A percentile compares a stretch with the other conserved stretches of the same genome.
These are phyloP conservation scores for Lasiurus cinereus DNA, from an alignment of 2,113 vertebrate species.

Conservation along the genomic window DNA sequence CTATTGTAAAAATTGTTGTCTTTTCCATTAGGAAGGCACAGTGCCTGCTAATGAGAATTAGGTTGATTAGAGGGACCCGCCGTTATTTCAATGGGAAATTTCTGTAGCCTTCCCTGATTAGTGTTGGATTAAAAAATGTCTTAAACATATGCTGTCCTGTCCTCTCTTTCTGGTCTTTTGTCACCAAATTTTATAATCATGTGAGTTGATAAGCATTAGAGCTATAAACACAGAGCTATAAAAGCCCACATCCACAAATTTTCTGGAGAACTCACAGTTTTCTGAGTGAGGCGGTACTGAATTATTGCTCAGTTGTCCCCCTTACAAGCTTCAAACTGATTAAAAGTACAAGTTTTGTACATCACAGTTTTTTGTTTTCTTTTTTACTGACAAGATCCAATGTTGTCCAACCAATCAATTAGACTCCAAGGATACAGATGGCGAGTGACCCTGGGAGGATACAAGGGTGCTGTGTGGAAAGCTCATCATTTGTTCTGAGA, in stretches of 20 bases:
- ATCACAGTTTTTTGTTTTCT: not conserved
- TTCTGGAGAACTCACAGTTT: not conserved
- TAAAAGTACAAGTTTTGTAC: not conserved
- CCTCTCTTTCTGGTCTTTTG: not conserved
- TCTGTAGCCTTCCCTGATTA: not conserved
- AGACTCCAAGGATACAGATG: not conserved
- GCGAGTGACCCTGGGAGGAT: no score
- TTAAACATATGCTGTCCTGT: not conserved
- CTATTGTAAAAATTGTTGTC: not conserved
- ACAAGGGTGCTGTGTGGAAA: rapidly evolving
- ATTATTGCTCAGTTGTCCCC: not conserved
- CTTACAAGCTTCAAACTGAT: rapidly evolving
- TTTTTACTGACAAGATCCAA: not conserved
- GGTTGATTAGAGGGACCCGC: not conserved
- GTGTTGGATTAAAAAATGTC: not conserved
- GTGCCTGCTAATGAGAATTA: not conserved
- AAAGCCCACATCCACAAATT: not conserved
- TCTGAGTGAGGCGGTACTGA: not conserved
- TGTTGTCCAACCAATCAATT: not conserved
- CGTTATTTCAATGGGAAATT: not conserved
- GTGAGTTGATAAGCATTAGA: not conserved
- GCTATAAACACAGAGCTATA: not conserved
- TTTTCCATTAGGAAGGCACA: rapidly evolving
- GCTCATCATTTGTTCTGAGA: not conserved
- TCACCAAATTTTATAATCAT: not conserved